Evolutionary conservation across 2,113 vertebrate species (phyloP), one percentile per base, ranked within the genome.

Genomic region (Marmota monax): DNA sequence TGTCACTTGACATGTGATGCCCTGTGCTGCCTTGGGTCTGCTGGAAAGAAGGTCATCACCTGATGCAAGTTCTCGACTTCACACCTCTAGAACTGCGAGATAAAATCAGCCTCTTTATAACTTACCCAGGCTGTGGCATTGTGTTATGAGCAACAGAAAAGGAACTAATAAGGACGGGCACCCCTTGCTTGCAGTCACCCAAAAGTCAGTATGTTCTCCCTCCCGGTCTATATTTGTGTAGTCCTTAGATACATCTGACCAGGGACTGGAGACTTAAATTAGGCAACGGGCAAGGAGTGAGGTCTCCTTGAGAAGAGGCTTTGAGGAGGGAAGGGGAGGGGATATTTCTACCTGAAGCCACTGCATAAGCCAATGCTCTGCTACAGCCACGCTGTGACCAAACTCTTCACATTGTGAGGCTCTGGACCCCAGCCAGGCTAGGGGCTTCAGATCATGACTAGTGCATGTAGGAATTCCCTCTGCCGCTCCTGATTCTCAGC

Each of bases 201-300:
- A 8, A 22, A 48, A 7, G n/a, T 67, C 37, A 5, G 6, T 29
- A 8, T 22, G 77, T 51, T 10, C 45, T 67, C 27, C 56, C 34
- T 79, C 42, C 20, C 16, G 0, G 14, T 34, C 22, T 18, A 1
- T 4, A 0, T 25, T 25, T 20, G 45, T 27, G 3, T 13, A 23
- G 39, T 20, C 22, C 4, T 65, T 37, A 61, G 16, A 25, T 9
- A 32, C 23, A 22, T 82, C 53, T 37, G 12, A 48, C 9, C 32
- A 12, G 27, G 13, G 11, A 29, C 14, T 63, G 18, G n/a, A 14
- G 2, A 13, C 2, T 22, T 23, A 17, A n/a, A 32, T 7, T 1
- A 37, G 20, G 45, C 27, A 69, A 42, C 17, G 4, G 65, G 20
- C 67, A 27, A 88, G 37, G 42, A 84, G 5, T 0, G 25, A 29